These are phyloP conservation scores for Mustela nigripes DNA, from an alignment of 2,113 vertebrate genomes.

Conservation along the genomic window DNA sequence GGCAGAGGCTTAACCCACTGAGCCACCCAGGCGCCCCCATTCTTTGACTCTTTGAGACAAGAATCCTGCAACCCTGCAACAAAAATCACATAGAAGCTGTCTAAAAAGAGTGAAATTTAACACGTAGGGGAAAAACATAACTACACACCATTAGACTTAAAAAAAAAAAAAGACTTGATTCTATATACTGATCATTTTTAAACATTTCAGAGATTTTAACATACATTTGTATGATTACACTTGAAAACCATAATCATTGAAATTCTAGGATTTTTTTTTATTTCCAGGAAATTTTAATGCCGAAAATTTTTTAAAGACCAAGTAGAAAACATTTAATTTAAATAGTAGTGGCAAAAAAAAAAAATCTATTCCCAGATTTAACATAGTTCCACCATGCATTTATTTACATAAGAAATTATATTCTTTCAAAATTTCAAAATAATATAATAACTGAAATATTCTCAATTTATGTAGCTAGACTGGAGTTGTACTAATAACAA, in stretches of 20 bases:
- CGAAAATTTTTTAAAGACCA: not conserved
- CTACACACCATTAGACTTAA: not conserved
- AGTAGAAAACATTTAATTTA: slow-evolving; percentile 12
- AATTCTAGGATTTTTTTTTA: not conserved
- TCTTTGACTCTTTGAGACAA: not conserved
- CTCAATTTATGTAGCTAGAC: not conserved
- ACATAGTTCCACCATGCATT: not conserved
- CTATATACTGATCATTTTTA: not conserved
- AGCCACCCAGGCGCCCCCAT: not conserved
- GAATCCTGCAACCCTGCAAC: not conserved
- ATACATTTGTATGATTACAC: not conserved
- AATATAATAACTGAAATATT: not conserved
- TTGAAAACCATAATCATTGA: not conserved
- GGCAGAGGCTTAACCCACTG: too few species aligned
- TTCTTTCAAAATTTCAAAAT: not conserved
- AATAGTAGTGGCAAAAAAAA: not conserved
- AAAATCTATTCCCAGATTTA: not conserved
- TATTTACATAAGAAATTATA: not conserved
- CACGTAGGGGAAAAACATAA: not conserved
- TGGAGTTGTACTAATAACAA: not conserved
- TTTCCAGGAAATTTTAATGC: not conserved
- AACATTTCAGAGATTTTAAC: not conserved
- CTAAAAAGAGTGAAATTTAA: not conserved
- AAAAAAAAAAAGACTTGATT: not conserved
- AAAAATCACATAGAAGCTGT: not conserved